Base-by-base conservation (phyloP, 2,888 invertebrate species). In the Caenorhabditis sp. region DNA sequence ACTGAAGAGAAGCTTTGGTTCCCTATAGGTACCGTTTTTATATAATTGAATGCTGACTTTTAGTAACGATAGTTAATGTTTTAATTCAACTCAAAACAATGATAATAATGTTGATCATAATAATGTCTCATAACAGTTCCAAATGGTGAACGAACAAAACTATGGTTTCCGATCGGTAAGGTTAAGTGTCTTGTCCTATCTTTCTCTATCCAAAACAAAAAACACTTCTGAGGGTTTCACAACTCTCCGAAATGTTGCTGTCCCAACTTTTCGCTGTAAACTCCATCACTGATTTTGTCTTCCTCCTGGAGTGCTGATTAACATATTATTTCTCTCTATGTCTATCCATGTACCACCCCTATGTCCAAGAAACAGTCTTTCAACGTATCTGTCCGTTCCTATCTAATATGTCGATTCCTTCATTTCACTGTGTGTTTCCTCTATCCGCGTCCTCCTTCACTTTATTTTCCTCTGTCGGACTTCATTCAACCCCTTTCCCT, bases 1-100 rank as follows among this genome's bases (percentile, higher is more conserved):
- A 86, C 90, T 12, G 91, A 91, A 61, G 91, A 91, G 31, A 90
- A 90, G 26, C 85, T 92, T n/a, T 92, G 92, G 92, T 92, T 92
- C 83, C 92, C 92, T 3, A 92, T 92, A 49, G 90, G 90, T 89
- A 73, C 19, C 58, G 26, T 47, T 69, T n/a, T 66, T 14, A n/a
- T n/a, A n/a, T n/a, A n/a, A n/a, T n/a, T n/a, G n/a, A n/a, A n/a
- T n/a, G n/a, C n/a, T n/a, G n/a, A n/a, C n/a, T n/a, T n/a, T n/a
- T n/a, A n/a, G n/a, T n/a, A n/a, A n/a, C n/a, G n/a, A n/a, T 58
- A 56, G 24, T 58, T 10, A 44, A 24, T 24, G 38, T 38, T 14
- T 41, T 63, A 4, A 63, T 44, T 63, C n/a, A 44, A 63, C 44
- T 63, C 24, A 16, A 14, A 16, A 44, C 16, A 47, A 64, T 26